These are phyloP conservation scores for Danio choprae DNA, from an alignment of 2,797 vertebrate species.

Conservation along the genomic window DNA sequence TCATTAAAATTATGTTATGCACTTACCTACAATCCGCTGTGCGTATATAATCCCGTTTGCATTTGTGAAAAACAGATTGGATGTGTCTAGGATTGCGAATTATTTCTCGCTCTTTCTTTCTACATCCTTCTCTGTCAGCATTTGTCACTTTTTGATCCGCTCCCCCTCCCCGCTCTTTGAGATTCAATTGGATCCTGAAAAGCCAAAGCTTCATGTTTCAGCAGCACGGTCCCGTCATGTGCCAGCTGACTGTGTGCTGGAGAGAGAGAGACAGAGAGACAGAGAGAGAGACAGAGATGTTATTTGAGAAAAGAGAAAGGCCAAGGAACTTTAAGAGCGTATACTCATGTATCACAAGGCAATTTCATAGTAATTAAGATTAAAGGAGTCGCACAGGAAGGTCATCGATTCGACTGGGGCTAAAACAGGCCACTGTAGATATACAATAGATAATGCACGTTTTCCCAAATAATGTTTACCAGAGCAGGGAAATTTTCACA, in stretches of 20 bases:
- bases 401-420: background rate
- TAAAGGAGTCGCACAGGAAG: constrained; percentile 14
- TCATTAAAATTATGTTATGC: background rate
- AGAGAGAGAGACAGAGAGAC: constrained; percentile 40
- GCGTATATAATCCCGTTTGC: constrained; percentile 52
- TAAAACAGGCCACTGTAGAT: background rate
- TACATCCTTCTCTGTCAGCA: constrained; percentile 57
- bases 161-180: constrained; percentile 58
- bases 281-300: constrained; percentile 36
- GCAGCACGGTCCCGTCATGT: constrained; percentile 53
- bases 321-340: constrained; percentile 24
- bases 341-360: constrained; percentile 36
- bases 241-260: constrained; percentile 58
- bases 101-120: constrained; percentile 62
- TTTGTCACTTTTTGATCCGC: constrained; percentile 58
- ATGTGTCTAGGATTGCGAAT: constrained; percentile 39
- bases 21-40: constrained; percentile 67
- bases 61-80: constrained; percentile 35
- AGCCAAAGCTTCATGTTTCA: constrained; percentile 68
- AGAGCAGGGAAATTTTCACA: too few species aligned
- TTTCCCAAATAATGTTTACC: background rate
- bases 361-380: constrained; percentile 44
- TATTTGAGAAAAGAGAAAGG: constrained; percentile 46
- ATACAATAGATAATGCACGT: background rate
- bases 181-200: constrained; percentile 59